Base-by-base conservation (phyloP, 2,888 invertebrate genomes). In the Sphaerophoria taeniata region DNA sequence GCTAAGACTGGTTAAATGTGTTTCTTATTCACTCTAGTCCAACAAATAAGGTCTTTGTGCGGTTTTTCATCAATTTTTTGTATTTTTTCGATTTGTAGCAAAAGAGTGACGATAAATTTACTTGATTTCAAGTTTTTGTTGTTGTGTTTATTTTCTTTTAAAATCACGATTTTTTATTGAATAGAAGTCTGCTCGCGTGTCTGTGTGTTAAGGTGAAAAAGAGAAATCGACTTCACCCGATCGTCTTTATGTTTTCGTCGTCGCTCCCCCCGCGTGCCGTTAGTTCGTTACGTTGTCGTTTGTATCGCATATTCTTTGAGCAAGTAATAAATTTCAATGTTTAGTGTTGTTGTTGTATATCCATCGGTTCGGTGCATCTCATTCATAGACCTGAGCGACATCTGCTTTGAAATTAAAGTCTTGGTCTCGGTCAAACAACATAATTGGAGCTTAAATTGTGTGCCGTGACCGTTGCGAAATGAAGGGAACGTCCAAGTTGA, bases 1-100 rank as follows among this genome's bases (percentile, higher is more conserved):
- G 39, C 60, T 67, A 56, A 75, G 72, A 67, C 67, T 72, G 61
- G 70, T 33, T 51, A 36, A n/a, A 67, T 36, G 80, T 76, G 61
- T 61, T 43, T 71, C 58, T 36, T 34, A 56, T 74, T 72, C 74
- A 71, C 56, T 75, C 65, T 60, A 75, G 74, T 73, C 78, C 82
- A 73, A 67, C 61, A 58, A 84, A 84, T 75, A 80, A 75, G 80
- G 84, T 80, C 75, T 84, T 79, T 84, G 61, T 80, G 75, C 84
- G 79, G 75, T 67, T 80, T 84, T 79, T 43, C 24, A 24, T 24
- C 24, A 24, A 24, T 24, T 43, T 43, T 39, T 39, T 39, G 1
- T 39, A n/a, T 39, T 7, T 84, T 71, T 80, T 84, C 75, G 72
- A 72, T 45, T 70, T 60, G 60, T 67, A 70, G 79, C 47, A 16